phyloP scores from a whole-genome alignment of 2,888 invertebrate species.

The Pseudeuparius sepicola region DNA sequence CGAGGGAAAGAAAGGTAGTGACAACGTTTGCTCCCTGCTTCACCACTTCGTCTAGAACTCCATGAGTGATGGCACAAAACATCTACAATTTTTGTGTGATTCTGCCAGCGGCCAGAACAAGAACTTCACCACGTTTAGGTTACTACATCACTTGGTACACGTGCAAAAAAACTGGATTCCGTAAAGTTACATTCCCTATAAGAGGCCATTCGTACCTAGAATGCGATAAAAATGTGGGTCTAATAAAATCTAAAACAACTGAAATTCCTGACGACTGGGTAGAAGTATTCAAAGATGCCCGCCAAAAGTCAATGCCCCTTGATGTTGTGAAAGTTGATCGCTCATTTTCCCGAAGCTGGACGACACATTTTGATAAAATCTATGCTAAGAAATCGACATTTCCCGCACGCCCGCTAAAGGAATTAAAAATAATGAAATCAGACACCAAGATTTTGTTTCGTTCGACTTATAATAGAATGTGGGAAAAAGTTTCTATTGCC shows the following conservation, averaged over 20 bases:
- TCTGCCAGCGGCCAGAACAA: slow-evolving; percentile 5
- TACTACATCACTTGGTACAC: slow-evolving; percentile 2
- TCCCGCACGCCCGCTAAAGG: slow-evolving; percentile 2
- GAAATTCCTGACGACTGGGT: slow-evolving; percentile 6
- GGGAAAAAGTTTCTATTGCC: too few species aligned
- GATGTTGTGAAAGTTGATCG: slow-evolving; percentile 10
- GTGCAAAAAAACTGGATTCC: too few species aligned
- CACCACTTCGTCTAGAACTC: slow-evolving; percentile 7
- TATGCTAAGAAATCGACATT: slow-evolving; percentile 9
- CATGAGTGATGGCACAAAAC: background rate
- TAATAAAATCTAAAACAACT: slow-evolving; percentile 3
- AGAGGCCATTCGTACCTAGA: slow-evolving; percentile 3
- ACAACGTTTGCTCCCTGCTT: slow-evolving; percentile 4
- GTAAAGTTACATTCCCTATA: slow-evolving; percentile 4
- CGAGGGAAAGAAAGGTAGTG: background rate
- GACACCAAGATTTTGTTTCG: slow-evolving; percentile 5
- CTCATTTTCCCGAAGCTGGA: too few species aligned
- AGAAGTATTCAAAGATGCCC: slow-evolving; percentile 9
- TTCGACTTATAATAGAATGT: slow-evolving; percentile 4
- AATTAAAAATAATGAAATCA: background rate
- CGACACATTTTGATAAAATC: slow-evolving; percentile 10
- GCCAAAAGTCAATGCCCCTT: slow-evolving; percentile 6
- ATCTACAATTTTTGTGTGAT: slow-evolving; percentile 6
- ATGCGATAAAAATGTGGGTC: slow-evolving; percentile 4
- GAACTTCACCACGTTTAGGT: slow-evolving; percentile 6